Conservation (phyloP, 2,113 vertebrate species). For the Trematocara macrostoma region DNA sequence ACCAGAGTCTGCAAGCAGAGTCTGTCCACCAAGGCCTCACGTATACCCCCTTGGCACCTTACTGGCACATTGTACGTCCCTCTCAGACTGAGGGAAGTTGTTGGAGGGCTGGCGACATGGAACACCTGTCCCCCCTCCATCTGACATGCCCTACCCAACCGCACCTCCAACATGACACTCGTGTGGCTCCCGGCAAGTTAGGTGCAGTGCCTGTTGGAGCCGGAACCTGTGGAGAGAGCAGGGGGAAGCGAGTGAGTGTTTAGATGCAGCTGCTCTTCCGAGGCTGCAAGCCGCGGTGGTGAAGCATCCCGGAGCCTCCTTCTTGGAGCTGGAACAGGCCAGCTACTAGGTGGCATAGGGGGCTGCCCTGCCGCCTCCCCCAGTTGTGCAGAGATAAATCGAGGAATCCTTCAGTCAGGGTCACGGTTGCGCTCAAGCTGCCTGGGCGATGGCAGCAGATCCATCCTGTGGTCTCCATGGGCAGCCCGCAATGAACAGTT, state of each 20-base stretch:
- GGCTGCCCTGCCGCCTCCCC: background rate
- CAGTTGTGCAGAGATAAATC: background rate
- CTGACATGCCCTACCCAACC: background rate
- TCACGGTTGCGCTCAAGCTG: background rate
- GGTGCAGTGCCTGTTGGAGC: background rate
- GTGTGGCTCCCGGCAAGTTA: background rate
- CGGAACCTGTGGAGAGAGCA: accelerated
- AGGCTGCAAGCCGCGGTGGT: background rate
- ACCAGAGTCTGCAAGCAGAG: background rate
- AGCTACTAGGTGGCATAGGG: background rate
- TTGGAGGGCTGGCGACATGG: accelerated
- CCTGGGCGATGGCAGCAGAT: background rate
- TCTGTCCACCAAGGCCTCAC: background rate
- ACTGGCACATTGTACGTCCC: background rate
- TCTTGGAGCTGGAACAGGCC: background rate
- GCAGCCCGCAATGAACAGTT: background rate
- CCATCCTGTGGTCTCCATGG: background rate
- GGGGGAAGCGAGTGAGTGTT: accelerated
- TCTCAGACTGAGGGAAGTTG: background rate
- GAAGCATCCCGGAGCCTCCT: background rate
- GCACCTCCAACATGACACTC: background rate
- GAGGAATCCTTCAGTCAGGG: background rate
- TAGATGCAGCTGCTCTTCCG: background rate
- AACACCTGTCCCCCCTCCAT: accelerated
- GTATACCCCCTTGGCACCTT: background rate